Evolutionary conservation across 2,888 invertebrate genomes (phyloP).

Genomic region (Hypomecis punctinalis): DNA sequence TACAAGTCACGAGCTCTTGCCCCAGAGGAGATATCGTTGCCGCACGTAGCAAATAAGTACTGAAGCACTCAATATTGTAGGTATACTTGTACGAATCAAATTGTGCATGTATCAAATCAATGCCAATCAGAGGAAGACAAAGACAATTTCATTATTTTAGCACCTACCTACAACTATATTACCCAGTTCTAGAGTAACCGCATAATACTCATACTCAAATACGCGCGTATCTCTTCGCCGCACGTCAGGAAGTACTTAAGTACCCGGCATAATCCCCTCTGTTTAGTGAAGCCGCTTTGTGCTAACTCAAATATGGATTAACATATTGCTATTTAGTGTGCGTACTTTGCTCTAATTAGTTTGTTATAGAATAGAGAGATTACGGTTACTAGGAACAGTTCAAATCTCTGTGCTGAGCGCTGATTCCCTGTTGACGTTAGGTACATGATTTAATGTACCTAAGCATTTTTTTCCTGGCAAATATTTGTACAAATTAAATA

Average conservation of each 20-base stretch:
- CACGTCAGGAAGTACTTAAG: slow-evolving; percentile 12
- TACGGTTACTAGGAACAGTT: not conserved
- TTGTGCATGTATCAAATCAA: too few species aligned
- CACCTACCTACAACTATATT: not conserved
- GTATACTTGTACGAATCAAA: too few species aligned
- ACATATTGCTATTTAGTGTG: slow-evolving; percentile 13
- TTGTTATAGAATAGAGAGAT: slow-evolving; percentile 1
- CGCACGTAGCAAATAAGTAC: too few species aligned
- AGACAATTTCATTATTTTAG: not conserved
- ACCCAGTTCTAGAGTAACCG: slow-evolving; percentile 8
- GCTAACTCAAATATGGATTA: slow-evolving; percentile 16
- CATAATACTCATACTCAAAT: not conserved
- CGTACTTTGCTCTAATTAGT: slow-evolving; percentile 14
- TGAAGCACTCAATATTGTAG: too few species aligned
- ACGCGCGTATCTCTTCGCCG: not conserved
- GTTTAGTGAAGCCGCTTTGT: slow-evolving; percentile 14
- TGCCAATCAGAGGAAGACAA: too few species aligned
- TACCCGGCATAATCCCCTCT: slow-evolving; percentile 6
- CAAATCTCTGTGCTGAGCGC: too few species aligned
- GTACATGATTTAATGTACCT: too few species aligned
- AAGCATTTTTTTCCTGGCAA: too few species aligned
- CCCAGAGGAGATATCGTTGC: too few species aligned
- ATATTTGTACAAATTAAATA: too few species aligned
- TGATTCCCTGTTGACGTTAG: too few species aligned
- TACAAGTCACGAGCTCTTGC: too few species aligned